Evolutionary conservation across 2,888 invertebrate species (phyloP), one percentile per base, ranked within the genome.

Genomic region (Sphinx pinastri): DNA sequence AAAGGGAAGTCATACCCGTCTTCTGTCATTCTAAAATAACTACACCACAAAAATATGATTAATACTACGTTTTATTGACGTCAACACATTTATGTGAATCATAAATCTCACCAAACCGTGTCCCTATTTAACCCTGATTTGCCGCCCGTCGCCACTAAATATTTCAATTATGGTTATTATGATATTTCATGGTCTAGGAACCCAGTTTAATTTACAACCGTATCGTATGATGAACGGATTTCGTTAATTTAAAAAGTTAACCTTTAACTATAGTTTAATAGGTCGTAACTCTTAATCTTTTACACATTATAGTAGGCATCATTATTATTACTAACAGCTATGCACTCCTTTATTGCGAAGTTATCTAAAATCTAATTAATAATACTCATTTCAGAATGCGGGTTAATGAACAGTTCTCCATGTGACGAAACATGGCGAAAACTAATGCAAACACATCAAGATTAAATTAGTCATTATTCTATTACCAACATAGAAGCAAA

Each of bases 121-220:
- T 81, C 71, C 79, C 79, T 79, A 79, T 80, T 70, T 70, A 68
- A 70, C 70, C 70, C 67, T 70, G 67, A 70, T 70, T 81, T 81
- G 82, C 81, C 87, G 88, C 87, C 86, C 88, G 88, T 85, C 88
- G 77, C 84, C 85, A 84, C 84, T 86, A 86, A 89, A 90, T 88
- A 89, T 88, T 84, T 88, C 89, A 90, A 90, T 90, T 87, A 88
- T 87, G 85, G 82, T 86, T 85, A 86, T 88, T 84, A 88, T 82
- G 81, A 84, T 87, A 88, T 87, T 82, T 79, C 80, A 79, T 77
- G 76, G 75, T 80, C 77, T 79, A 76, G 78, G 78, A 79, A 79
- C 81, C 79, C 80, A 47, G 19, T 80, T 79, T 80, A 81, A 83
- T 82, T 83, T 81, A 81, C 81, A 76, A 78, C 78, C 78, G 72